Percentiles rank a stretch among this genome's conserved stretches.
These are phyloP conservation scores for Gibbula magus DNA, from an alignment of 2,888 invertebrate genomes.

Conservation along the genomic window DNA sequence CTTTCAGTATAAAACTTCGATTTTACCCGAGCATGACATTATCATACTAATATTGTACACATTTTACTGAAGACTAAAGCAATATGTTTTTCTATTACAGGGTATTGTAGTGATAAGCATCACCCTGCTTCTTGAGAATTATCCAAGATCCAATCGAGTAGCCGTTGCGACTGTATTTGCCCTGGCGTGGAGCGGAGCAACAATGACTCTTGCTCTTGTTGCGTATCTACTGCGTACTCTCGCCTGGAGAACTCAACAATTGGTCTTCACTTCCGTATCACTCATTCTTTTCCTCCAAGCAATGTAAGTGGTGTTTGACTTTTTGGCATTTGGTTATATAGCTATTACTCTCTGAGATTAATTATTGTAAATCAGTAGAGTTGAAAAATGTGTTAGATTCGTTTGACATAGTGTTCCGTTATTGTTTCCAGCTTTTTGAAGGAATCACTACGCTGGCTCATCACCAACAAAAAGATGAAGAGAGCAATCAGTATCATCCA, in stretches of 20 bases:
- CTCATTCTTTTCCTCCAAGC: neutral
- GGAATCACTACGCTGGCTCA: conserved; percentile 46
- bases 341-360: no score
- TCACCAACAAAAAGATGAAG: conserved; percentile 33
- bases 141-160: neutral
- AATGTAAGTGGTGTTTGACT: neutral
- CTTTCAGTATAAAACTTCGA: no score
- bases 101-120: neutral
- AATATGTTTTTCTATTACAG: neutral
- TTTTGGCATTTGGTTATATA: no score
- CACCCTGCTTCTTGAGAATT: neutral
- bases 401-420: no score
- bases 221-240: neutral
- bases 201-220: neutral
- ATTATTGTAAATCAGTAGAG: no score
- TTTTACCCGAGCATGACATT: no score
- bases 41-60: no score
- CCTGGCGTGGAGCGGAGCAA: neutral
- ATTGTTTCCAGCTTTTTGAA: conserved; percentile 36
- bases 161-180: neutral
- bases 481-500: conserved; percentile 36
- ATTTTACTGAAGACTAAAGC: no score
- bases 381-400: no score
- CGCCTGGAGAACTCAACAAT: neutral
- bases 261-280: neutral